Conservation (phyloP, 2,888 invertebrate genomes). For the Ormyrus thymus region DNA sequence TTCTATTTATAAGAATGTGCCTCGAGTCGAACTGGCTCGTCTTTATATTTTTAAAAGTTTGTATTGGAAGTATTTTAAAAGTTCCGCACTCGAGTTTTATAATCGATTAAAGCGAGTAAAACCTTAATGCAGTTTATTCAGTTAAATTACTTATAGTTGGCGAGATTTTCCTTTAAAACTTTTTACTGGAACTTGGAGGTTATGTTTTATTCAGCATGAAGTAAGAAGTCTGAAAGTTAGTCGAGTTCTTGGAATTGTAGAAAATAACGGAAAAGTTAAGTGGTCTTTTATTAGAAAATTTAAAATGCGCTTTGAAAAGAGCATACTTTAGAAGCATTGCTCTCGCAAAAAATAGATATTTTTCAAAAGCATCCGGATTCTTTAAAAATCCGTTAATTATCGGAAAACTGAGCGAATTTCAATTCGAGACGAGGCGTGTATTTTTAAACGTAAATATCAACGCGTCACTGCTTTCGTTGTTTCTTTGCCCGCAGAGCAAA, state of each 20-base stretch:
- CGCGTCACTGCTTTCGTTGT: too few species aligned
- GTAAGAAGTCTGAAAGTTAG: constrained; percentile 2
- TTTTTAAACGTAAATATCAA: too few species aligned
- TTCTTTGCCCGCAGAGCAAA: too few species aligned
- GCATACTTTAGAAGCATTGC: too few species aligned
- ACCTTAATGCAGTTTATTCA: neutral
- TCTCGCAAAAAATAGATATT: too few species aligned
- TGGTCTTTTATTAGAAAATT: constrained; percentile 7
- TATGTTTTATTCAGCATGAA: constrained; percentile 4
- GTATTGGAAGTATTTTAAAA: constrained; percentile 5
- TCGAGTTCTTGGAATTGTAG: constrained; percentile 12
- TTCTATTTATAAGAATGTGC: neutral
- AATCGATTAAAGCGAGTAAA: neutral
- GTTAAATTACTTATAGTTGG: neutral
- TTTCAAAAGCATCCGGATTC: too few species aligned
- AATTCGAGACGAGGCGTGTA: too few species aligned
- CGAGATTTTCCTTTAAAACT: neutral
- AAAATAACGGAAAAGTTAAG: constrained; percentile 15
- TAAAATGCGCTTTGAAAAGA: neutral
- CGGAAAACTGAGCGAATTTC: too few species aligned
- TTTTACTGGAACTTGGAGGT: neutral
- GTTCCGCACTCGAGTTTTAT: neutral
- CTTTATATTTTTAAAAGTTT: neutral
- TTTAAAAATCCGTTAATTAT: too few species aligned
- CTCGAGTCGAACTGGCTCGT: neutral